Evolutionary conservation across 2,797 vertebrate genomes (phyloP), one percentile per base, ranked within the genome.

Genomic region (Lithobates sylvaticus): DNA sequence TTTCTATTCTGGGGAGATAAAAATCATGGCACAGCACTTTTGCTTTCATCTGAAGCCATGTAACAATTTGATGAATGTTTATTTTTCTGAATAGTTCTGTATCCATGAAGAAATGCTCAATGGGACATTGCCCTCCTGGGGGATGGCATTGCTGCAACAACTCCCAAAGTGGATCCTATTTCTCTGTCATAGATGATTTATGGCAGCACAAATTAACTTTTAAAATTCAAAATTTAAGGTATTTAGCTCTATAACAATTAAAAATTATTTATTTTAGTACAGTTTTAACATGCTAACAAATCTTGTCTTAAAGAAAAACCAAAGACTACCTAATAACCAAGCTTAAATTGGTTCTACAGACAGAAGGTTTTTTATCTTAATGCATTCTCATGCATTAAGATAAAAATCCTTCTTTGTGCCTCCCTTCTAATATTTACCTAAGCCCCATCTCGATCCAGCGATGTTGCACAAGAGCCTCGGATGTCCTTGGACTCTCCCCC

Each of bases 41-140:
- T 54, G 82, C 67, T 89, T n/a, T 84, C 84, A 82, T 85, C 88
- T 78, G n/a, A 76, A 39, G 71, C 82, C 79, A 39, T 65, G 78
- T 79, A 78, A 69, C 36, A 44, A 77, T 84, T 42, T 54, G 83
- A 86, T 77, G 72, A 87, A 78, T 86, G 68, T 0, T 21, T 78
- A 21, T n/a, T 73, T 88, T 89, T 84, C 83, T 65, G 39, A 79
- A 73, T 65, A 74, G 69, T 73, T 82, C 71, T 82, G 50, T 82
- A 74, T 58, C 80, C 70, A 73, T 82, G 80, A 82, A 69, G 26
- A 87, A 39, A 47, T 86, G 36, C 88, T 85, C 78, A 61, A 78
- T 65, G 27, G 76, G 81, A 44, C 61, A 44, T 75, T 81, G 71
- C 61, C 73, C 50, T 54, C 72, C 58, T 71, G 75, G 73, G 88